A percentile compares a stretch with the other conserved stretches of the same genome.
phyloP scores from a whole-genome alignment of 1,140 invertebrate species.

The Halesus radiatus region DNA sequence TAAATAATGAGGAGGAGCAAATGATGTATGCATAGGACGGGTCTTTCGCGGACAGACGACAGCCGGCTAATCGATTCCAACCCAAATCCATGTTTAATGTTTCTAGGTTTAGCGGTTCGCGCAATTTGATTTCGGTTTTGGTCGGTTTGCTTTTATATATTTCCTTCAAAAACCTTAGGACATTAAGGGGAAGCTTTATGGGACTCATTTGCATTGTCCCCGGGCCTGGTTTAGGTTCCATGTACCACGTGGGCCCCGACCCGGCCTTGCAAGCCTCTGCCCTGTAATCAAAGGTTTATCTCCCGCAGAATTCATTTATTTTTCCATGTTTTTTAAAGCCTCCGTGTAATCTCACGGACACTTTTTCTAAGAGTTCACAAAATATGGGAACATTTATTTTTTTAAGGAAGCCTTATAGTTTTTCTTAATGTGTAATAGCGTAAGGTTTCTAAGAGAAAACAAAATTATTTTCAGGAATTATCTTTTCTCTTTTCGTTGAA shows the following conservation, averaged over 20 bases:
- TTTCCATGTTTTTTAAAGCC: neutral
- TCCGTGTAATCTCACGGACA: too few relatives aligned
- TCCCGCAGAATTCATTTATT: neutral
- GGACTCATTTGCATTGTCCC: slow-evolving; percentile 53
- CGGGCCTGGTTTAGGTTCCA: neutral
- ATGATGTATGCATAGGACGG: slow-evolving; percentile 14
- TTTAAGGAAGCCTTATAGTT: too few relatives aligned
- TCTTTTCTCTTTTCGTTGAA: too few relatives aligned
- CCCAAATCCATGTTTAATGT: slow-evolving; percentile 57
- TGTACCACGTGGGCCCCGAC: slow-evolving; percentile 4
- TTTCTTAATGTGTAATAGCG: too few relatives aligned
- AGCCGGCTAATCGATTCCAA: slow-evolving; percentile 54
- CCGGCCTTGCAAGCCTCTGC: neutral
- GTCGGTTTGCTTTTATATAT: slow-evolving; percentile 48
- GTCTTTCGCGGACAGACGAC: slow-evolving; percentile 12
- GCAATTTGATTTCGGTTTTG: slow-evolving; percentile 55
- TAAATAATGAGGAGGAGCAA: neutral
- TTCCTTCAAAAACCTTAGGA: slow-evolving; percentile 35
- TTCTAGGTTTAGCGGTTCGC: slow-evolving; percentile 49
- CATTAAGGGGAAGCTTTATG: slow-evolving; percentile 41
- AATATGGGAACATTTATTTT: too few relatives aligned
- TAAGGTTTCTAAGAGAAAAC: too few relatives aligned
- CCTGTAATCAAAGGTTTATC: slow-evolving; percentile 17
- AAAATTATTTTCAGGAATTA: too few relatives aligned
- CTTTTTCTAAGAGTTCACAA: too few relatives aligned